Percentiles rank a stretch among this genome's conserved stretches.
phyloP scores from a whole-genome alignment of 2,113 vertebrate genomes.

The Ailurus styani region DNA sequence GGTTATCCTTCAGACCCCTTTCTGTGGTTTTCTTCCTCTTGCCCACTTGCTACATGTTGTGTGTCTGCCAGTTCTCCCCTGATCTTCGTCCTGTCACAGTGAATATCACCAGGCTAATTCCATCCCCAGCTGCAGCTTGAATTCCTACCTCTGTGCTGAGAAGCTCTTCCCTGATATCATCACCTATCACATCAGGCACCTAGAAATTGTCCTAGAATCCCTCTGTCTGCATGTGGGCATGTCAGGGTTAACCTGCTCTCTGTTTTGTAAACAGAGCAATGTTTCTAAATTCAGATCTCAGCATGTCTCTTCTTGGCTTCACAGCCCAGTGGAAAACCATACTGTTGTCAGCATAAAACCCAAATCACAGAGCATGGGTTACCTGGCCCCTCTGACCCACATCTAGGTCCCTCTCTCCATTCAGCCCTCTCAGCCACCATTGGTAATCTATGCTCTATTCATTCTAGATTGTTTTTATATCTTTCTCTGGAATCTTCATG shows the following conservation, averaged over 20 bases:
- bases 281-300: background rate
- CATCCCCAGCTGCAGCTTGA: background rate
- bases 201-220: background rate
- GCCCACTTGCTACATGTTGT: too few relatives aligned
- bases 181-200: background rate
- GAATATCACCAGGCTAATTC: background rate
- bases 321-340: too few relatives aligned
- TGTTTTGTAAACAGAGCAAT: background rate
- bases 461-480: background rate
- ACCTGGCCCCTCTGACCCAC: background rate
- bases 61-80: too few relatives aligned
- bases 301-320: background rate
- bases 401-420: background rate
- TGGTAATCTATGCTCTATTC: background rate
- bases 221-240: rapidly evolving
- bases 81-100: rapidly evolving
- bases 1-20: background rate
- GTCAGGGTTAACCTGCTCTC: background rate
- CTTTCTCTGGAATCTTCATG: background rate
- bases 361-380: rapidly evolving
- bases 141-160: background rate
- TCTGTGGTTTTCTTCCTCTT: background rate
- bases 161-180: background rate
- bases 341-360: background rate
- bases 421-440: too few relatives aligned